Conservation (phyloP, 1,140 invertebrate species). For the Maconellicoccus hirsutus region DNA sequence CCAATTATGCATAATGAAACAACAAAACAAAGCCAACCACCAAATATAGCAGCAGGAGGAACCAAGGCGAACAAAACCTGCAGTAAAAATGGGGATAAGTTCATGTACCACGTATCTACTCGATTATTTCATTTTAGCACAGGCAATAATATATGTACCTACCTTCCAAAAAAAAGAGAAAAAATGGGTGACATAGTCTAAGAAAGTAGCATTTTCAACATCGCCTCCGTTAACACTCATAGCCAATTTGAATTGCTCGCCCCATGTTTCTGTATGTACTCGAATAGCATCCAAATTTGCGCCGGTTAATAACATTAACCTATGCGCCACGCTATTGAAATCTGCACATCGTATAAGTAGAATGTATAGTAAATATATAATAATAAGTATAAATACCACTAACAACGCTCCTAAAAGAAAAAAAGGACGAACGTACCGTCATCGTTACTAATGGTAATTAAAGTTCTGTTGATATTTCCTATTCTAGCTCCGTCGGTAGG, state of each 20-base stretch:
- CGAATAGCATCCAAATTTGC: slow-evolving; percentile 45
- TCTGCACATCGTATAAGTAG: too few species aligned
- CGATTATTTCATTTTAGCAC: background rate
- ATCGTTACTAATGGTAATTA: slow-evolving; percentile 56
- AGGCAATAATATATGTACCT: background rate
- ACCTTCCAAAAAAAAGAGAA: slow-evolving; percentile 97
- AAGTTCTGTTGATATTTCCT: slow-evolving; percentile 43
- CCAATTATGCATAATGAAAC: slow-evolving; percentile 45
- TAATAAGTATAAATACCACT: background rate
- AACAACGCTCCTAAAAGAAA: slow-evolving; percentile 4
- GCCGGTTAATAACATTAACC: slow-evolving; percentile 44
- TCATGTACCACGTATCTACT: background rate
- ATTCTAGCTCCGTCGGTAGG: slow-evolving; percentile 43
- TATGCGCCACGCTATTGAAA: slow-evolving; percentile 46
- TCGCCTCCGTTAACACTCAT: slow-evolving; percentile 55
- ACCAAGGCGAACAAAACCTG: slow-evolving; percentile 47
- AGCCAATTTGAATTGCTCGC: slow-evolving; percentile 45
- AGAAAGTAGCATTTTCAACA: slow-evolving; percentile 41
- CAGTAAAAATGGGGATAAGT: slow-evolving; percentile 27
- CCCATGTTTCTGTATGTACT: slow-evolving; percentile 45
- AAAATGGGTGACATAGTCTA: slow-evolving; percentile 92
- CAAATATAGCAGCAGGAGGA: slow-evolving; percentile 44
- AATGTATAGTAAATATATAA: too few species aligned
- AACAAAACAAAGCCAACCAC: slow-evolving; percentile 50
- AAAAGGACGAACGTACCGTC: slow-evolving; percentile 39